Base-by-base conservation (phyloP, 2,888 invertebrate genomes). In the Drosophila dives region DNA sequence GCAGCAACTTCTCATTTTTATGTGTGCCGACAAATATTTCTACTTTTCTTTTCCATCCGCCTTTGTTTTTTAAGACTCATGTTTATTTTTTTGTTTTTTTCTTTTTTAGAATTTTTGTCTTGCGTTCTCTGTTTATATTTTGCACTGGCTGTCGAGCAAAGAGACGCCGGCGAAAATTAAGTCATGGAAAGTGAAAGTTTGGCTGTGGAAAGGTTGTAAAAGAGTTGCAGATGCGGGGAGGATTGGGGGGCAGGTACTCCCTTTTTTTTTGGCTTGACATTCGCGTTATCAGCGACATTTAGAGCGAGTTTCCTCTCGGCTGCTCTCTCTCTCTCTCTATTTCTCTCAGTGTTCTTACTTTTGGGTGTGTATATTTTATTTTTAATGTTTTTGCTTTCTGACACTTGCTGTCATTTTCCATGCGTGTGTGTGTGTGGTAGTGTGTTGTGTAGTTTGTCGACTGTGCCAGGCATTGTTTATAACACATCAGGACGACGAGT, bases 101-200 rank as follows among this genome's bases (percentile, higher is more conserved):
- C 32, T 58, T 42, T 49, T 11, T 20, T 26, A n/a, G 17, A 48
- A 36, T 11, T 51, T 54, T 49, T 38, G 60, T 56, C 70, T 63
- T 64, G 64, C 38, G 23, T 40, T 64, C 36, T 64, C 72, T 67
- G 68, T 65, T 81, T 75, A 64, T 73, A 69, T 80, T 76, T 81
- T 72, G 55, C 55, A 70, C 67, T 70, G 49, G 38, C 55, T 67
- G 68, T 82, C 75, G 71, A 64, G 68, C 63, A 65, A 69, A 64
- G 59, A 79, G 68, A 68, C 59, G 71, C 66, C 40, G 60, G 64
- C 65, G 63, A 74, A 81, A 81, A 80, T 81, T 64, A 81, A 81
- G 77, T 72, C 81, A 80, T 77, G 72, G 70, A 80, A 81, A 81
- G 83, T 71, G 74, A 81, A 80, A 81, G 77, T 77, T 40, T 34